A percentile compares a stretch with the other conserved stretches of the same genome.
phyloP scores from a whole-genome alignment of 35 echinoderm and acorn worm genomes.

The Hemicentrotus pulcherrimus region DNA sequence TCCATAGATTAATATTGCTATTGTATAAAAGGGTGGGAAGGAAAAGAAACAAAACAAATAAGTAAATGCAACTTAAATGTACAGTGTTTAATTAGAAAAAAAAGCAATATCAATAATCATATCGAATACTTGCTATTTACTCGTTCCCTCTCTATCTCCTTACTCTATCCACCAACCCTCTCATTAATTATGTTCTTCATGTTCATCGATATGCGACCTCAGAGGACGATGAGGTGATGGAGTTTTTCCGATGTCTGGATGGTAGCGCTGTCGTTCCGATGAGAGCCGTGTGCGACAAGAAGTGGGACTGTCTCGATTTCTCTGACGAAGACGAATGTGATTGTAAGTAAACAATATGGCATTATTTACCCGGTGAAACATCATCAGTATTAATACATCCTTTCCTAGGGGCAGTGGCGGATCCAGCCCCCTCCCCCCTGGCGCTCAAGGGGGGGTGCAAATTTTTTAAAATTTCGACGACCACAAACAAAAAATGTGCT shows the following conservation, averaged over 20 bases:
- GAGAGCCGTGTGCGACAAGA: conserved; percentile 39
- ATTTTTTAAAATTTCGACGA: too few species aligned
- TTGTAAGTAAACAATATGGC: background rate
- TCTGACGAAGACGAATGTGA: conserved; percentile 44
- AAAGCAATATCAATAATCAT: too few species aligned
- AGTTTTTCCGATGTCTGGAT: conserved; percentile 43
- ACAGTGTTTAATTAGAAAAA: too few species aligned
- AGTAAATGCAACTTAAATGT: too few species aligned
- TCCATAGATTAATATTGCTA: background rate
- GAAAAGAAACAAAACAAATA: background rate
- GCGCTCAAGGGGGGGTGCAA: too few species aligned
- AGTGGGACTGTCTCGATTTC: conserved; percentile 40
- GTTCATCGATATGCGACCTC: background rate
- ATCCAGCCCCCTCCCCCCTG: too few species aligned
- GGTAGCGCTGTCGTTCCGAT: conserved; percentile 31
- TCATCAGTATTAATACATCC: too few species aligned
- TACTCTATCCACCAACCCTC: background rate
- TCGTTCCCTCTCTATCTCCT: background rate
- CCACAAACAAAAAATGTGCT: too few species aligned
- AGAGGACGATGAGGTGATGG: conserved; percentile 14
- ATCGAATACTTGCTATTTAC: background rate
- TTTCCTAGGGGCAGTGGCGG: too few species aligned
- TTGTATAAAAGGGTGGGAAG: background rate
- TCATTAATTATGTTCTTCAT: background rate
- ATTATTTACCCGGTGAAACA: too few species aligned